Evolutionary conservation across 2,888 invertebrate species (phyloP).

Genomic region (Chirona hameri): DNA sequence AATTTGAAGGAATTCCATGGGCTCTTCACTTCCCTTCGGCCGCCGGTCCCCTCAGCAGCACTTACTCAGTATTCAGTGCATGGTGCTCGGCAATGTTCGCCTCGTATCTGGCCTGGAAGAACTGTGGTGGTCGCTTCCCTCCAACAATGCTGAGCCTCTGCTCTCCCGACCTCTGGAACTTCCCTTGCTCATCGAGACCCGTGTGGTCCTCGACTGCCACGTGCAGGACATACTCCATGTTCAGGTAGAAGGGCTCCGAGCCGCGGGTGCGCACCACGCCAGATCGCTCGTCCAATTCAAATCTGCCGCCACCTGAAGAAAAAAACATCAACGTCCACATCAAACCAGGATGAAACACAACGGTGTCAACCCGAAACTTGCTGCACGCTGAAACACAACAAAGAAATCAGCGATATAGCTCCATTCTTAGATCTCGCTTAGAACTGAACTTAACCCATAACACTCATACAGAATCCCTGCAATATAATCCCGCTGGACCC

Average conservation of each 20-base stretch:
- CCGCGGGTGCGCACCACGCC: constrained; percentile 89
- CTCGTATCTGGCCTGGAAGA: constrained; percentile 91
- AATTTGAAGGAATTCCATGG: too few species aligned
- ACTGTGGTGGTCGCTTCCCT: constrained; percentile 96
- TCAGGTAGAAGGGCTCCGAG: constrained; percentile 85
- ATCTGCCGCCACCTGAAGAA: constrained; percentile 58
- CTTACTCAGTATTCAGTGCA: constrained; percentile 95
- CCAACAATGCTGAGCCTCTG: constrained; percentile 90
- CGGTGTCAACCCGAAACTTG: too few species aligned
- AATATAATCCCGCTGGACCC: too few species aligned
- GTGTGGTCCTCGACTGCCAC: constrained; percentile 95
- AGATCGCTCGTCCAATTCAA: constrained; percentile 85
- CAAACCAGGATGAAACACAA: too few species aligned
- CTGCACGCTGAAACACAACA: too few species aligned
- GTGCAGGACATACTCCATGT: constrained; percentile 93
- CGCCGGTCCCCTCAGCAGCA: constrained; percentile 41
- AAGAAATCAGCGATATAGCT: too few species aligned
- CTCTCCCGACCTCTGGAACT: constrained; percentile 86
- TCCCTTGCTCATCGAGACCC: constrained; percentile 83
- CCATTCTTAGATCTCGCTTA: too few species aligned
- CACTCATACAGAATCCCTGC: too few species aligned
- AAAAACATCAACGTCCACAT: neutral
- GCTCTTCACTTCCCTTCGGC: too few species aligned
- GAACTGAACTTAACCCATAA: too few species aligned
- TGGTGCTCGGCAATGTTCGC: constrained; percentile 96